phyloP scores from a whole-genome alignment of 1,140 invertebrate genomes.

The Pemphigus obesinymphae region DNA sequence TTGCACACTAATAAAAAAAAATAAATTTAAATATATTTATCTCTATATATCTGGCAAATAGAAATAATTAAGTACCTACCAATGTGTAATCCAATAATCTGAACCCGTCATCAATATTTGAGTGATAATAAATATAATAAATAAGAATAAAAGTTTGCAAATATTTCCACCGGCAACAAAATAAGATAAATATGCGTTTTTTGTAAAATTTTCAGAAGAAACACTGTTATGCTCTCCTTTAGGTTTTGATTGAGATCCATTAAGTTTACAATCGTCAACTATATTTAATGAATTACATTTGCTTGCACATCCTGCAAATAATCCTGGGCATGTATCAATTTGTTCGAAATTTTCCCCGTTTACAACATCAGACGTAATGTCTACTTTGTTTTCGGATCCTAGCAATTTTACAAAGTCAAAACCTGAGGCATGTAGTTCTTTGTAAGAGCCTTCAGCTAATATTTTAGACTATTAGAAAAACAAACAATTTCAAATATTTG shows the following conservation, averaged over 20 bases:
- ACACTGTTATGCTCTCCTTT: constrained; percentile 43
- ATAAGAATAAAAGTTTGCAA: constrained; percentile 56
- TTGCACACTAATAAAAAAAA: no score
- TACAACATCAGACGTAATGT: constrained; percentile 44
- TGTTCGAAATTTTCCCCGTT: background rate
- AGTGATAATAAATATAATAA: constrained; percentile 61
- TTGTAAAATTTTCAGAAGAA: constrained; percentile 49
- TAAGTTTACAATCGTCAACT: no score
- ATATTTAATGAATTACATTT: no score
- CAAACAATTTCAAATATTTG: no score
- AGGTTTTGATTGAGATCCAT: constrained; percentile 15
- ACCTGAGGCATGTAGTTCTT: constrained; percentile 54
- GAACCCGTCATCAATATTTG: constrained; percentile 66
- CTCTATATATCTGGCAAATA: no score
- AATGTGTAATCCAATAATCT: constrained; percentile 73
- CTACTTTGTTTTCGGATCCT: constrained; percentile 47
- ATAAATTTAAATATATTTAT: no score
- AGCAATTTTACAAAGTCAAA: constrained; percentile 58
- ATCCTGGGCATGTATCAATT: no score
- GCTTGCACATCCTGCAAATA: no score
- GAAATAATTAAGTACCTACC: no score
- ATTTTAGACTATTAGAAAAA: constrained; percentile 56
- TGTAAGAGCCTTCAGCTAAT: constrained; percentile 56
- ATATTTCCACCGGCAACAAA: constrained; percentile 64
- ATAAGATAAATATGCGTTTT: constrained; percentile 64